Base-by-base conservation (phyloP, 2,888 invertebrate species). In the Harmothoe impar region DNA sequence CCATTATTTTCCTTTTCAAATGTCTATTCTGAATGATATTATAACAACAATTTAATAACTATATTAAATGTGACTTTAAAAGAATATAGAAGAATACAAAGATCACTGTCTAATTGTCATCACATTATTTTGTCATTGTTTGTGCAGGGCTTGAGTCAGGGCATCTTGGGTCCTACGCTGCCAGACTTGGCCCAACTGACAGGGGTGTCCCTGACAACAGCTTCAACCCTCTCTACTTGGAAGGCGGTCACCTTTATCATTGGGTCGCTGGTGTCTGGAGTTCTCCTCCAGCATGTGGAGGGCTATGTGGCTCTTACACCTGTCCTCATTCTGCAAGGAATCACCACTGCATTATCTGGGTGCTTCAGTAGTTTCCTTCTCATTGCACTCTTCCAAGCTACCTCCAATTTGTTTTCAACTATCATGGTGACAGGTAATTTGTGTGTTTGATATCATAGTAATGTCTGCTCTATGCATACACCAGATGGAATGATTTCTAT, bases 181-280 rank as follows among this genome's bases (percentile, higher is more conserved):
- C 89, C 77, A 1, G 89, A 89, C 77, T 43, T 89, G n/a, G 89
- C 89, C 29, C 25, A 77, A n/a, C 72, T 23, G 89, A 89, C 89
- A 7, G 51, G 51, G 17, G 51, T 51, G 3, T 43, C 89, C 23
- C 43, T 89, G 43, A 68, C 89, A 0, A 29, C 25, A 51, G 89
- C 72, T 0, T 77, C 89, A 1, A 89, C 52, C 15, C 43, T 89
- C 0, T 35, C 72, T n/a, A 72, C 51, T 23, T 68, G 89, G 72
- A 20, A 43, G 35, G 43, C 72, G 0, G 20, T 72, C 25, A 51
- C 89, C 52, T 89, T 23, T 51, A 77, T 89, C 52, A n/a, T 89
- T 0, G 89, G 89, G 5, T 89, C 89, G 3, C 29, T 89, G 77
- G 43, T 89, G 17, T 33, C 89, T 23, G 89, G 77, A 12, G 15